These are phyloP conservation scores for Rhegmatorhina hoffmannsi DNA, from an alignment of 2,113 vertebrate genomes.

Conservation along the genomic window DNA sequence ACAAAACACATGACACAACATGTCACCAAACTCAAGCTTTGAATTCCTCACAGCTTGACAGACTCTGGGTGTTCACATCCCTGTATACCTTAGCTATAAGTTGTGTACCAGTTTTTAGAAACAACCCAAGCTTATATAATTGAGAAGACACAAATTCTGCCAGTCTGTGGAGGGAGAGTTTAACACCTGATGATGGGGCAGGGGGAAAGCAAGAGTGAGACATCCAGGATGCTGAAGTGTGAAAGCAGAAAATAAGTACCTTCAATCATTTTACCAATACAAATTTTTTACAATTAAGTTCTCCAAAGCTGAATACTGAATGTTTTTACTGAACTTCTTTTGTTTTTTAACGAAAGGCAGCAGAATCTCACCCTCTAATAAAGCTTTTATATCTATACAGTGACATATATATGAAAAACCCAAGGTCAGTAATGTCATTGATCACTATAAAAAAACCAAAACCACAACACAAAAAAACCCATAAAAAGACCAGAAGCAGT, in stretches of 20 bases:
- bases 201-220: too few relatives aligned
- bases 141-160: background rate
- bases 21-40: background rate
- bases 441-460: background rate
- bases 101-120: background rate
- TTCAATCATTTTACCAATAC: background rate
- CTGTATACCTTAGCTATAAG: background rate
- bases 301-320: background rate
- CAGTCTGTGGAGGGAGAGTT: background rate
- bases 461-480: accelerated
- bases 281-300: background rate
- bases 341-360: background rate
- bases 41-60: background rate
- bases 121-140: background rate
- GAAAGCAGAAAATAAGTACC: background rate
- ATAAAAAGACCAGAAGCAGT: background rate
- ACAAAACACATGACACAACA: accelerated
- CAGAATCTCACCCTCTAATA: background rate
- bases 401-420: background rate
- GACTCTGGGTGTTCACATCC: background rate
- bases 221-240: background rate
- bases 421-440: background rate
- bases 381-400: background rate
- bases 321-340: background rate
- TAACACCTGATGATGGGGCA: background rate